phyloP scores from a whole-genome alignment of 2,113 vertebrate genomes.

The Cyprinodon variegatus region DNA sequence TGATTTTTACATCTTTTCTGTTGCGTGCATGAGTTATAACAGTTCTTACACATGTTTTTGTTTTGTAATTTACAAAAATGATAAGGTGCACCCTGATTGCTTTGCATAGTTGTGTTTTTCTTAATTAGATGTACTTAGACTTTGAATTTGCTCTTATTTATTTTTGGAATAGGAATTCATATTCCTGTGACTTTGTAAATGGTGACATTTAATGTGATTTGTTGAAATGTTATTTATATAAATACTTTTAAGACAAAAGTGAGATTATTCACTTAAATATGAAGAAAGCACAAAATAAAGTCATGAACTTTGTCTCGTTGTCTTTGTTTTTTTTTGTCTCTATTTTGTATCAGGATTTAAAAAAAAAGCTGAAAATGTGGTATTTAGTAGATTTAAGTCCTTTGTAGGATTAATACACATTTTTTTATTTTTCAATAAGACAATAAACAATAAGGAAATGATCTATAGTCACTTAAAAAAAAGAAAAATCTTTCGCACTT shows the following conservation, averaged over 20 bases:
- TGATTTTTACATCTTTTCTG: constrained; percentile 61
- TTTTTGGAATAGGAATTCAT: constrained; percentile 73
- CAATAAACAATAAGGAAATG: not conserved
- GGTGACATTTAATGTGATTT: constrained; percentile 73
- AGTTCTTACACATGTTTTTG: constrained; percentile 60
- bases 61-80: constrained; percentile 64
- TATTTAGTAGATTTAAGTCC: too few species aligned
- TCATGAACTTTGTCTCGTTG: constrained; percentile 53
- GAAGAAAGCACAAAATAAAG: constrained; percentile 76
- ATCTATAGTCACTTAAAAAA: not conserved
- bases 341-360: not conserved
- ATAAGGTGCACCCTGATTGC: constrained; percentile 73
- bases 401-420: not conserved
- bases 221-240: constrained; percentile 83
- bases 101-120: constrained; percentile 72
- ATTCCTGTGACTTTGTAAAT: constrained; percentile 75
- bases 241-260: constrained; percentile 73
- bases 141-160: constrained; percentile 77
- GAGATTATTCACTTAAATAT: constrained; percentile 69
- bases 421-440: not conserved
- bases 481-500: not conserved
- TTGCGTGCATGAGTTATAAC: constrained; percentile 71
- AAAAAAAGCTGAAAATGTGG: too few species aligned
- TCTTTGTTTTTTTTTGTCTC: not conserved
- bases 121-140: constrained; percentile 72